A percentile compares a stretch with the other conserved stretches of the same genome.
phyloP scores from a whole-genome alignment of 2,113 vertebrate species.

The Condylura cristata region DNA sequence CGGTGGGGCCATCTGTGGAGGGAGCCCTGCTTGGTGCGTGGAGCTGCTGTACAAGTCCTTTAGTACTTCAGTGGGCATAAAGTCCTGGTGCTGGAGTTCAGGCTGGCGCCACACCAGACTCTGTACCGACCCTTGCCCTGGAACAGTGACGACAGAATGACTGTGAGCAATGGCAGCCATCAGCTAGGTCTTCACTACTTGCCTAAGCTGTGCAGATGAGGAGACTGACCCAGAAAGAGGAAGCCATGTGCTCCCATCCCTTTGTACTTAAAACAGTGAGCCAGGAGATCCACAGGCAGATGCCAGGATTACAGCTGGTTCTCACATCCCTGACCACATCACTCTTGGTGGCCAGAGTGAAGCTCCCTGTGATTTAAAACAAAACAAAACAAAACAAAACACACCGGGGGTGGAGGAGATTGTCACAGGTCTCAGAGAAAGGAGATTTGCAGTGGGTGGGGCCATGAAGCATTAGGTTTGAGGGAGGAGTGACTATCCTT shows the following conservation, averaged over 20 bases:
- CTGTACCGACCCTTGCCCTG: background rate
- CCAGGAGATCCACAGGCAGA: background rate
- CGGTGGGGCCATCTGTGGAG: background rate
- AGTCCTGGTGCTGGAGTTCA: background rate
- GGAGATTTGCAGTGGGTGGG: background rate
- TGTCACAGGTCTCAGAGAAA: background rate
- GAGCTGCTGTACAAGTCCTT: background rate
- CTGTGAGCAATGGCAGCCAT: background rate
- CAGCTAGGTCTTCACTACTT: background rate
- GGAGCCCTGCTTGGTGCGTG: background rate
- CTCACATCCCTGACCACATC: background rate
- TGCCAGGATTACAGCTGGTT: background rate
- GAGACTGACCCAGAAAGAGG: background rate
- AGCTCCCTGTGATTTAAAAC: background rate
- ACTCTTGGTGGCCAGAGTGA: background rate
- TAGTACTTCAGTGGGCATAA: background rate
- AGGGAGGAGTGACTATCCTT: background rate
- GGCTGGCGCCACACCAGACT: background rate
- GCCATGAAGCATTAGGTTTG: background rate
- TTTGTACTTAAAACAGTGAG: background rate
- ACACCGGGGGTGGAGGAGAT: background rate
- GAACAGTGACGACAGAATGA: background rate
- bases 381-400: no score
- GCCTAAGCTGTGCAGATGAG: background rate
- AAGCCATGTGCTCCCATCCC: background rate